Conservation (phyloP, 2,888 invertebrate species). For the Lissonota sp. region DNA sequence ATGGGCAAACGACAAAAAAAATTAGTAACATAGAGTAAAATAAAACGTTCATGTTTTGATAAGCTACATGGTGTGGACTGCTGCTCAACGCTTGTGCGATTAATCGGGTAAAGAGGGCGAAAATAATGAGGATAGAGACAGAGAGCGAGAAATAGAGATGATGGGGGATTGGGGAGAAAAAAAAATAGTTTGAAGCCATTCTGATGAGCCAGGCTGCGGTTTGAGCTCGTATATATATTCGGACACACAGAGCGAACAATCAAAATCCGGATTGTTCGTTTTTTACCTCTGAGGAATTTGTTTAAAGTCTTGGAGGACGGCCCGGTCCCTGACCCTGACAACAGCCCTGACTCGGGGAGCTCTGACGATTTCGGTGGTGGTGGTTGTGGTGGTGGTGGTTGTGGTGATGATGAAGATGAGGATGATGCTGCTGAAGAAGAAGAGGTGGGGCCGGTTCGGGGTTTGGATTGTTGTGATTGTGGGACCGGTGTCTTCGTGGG, state of each 20-base stretch:
- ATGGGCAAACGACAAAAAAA: constrained; percentile 41
- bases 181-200: constrained; percentile 62
- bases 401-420: constrained; percentile 67
- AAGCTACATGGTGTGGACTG: constrained; percentile 29
- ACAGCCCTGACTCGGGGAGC: constrained; percentile 70
- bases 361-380: constrained; percentile 71
- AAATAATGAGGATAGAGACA: constrained; percentile 1
- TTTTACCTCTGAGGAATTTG: constrained; percentile 82
- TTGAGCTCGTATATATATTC: constrained; percentile 39
- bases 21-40: constrained; percentile 31
- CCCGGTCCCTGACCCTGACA: constrained; percentile 75
- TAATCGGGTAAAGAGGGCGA: background rate
- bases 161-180: background rate
- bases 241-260: constrained; percentile 68
- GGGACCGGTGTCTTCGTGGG: constrained; percentile 81
- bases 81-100: constrained; percentile 12
- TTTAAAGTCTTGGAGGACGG: constrained; percentile 81
- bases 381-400: constrained; percentile 71
- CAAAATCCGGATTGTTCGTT: constrained; percentile 61
- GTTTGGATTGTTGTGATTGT: constrained; percentile 72
- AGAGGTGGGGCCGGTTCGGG: constrained; percentile 60
- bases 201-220: constrained; percentile 58
- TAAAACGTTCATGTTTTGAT: constrained; percentile 1
- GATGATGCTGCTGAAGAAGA: constrained; percentile 67
- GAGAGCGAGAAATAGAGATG: background rate